Base-by-base conservation (phyloP, 2,888 invertebrate species). In the Apamea epomidion region DNA sequence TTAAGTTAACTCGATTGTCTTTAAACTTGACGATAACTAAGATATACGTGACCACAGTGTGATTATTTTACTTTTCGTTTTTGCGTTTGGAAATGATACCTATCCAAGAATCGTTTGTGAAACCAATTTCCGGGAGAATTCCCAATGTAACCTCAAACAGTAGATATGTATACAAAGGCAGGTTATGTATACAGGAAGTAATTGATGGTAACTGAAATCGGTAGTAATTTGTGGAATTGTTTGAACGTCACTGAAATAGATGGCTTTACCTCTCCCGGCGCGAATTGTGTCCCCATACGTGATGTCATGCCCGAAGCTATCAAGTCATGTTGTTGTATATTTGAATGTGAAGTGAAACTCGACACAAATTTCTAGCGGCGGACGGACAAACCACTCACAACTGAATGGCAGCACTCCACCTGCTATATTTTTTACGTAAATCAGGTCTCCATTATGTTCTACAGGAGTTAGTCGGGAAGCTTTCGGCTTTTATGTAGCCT, bases 1-100 rank as follows among this genome's bases (percentile, higher is more conserved):
- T 84, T 58, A 86, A 88, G 88, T 89, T 88, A 83, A 83, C 82
- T 70, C 72, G 75, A 89, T 88, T 86, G 82, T 80, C 83, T 82
- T 86, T 88, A 84, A 89, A 88, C 83, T 89, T 71, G 78, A 78
- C 71, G 72, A 82, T 89, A 90, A 83, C 81, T 78, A 58, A 71
- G 83, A 82, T 79, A 75, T 82, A 88, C 78, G 72, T 68, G 80
- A 74, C 78, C 74, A 69, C 71, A 79, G 51, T 80, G 74, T 79
- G 71, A 84, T 89, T 86, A 76, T 81, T 58, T 80, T 84, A 79
- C 87, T 87, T 76, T 74, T 77, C 67, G 71, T 88, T 81, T 84
- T 86, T 84, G 82, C 70, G 54, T 86, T 83, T 74, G 74, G 68
- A 80, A 83, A 86, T 80, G 60, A 79, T 78, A 42, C 18, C 25